These are phyloP conservation scores for Pardalotus punctatus DNA, from an alignment of 2,113 vertebrate genomes.

Conservation along the genomic window DNA sequence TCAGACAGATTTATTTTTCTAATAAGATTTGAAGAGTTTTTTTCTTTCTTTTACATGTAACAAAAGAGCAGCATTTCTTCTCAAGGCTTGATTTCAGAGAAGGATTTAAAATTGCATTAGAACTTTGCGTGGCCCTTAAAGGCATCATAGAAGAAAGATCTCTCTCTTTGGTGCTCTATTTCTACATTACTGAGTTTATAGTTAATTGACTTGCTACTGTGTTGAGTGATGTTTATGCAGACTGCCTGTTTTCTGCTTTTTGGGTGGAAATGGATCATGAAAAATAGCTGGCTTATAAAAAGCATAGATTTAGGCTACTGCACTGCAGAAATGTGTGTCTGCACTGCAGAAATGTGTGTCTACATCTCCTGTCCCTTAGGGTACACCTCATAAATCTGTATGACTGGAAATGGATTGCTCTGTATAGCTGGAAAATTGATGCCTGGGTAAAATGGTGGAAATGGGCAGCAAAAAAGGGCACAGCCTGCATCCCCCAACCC, in stretches of 20 bases:
- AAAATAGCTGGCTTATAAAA: neutral
- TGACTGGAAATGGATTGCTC: neutral
- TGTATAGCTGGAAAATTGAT: neutral
- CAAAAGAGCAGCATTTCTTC: neutral
- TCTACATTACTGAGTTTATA: neutral
- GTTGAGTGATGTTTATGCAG: neutral
- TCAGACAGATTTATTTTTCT: slow-evolving; percentile 13
- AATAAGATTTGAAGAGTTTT: neutral
- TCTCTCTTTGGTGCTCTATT: neutral
- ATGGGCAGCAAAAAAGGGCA: neutral
- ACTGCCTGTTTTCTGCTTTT: neutral
- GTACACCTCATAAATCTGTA: neutral
- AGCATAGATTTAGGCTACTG: neutral
- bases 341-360: neutral
- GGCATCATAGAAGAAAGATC: neutral
- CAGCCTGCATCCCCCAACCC: neutral
- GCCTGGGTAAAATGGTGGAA: neutral
- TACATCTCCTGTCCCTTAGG: neutral
- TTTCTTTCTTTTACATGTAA: neutral
- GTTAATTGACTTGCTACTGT: neutral
- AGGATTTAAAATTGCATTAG: neutral
- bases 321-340: neutral
- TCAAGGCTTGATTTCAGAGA: neutral
- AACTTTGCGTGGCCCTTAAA: neutral
- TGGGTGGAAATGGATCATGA: neutral